A percentile compares a stretch with the other conserved stretches of the same genome.
Evolutionary conservation across 2,113 vertebrate species (phyloP).

Genomic region (Erinaceus europaeus): DNA sequence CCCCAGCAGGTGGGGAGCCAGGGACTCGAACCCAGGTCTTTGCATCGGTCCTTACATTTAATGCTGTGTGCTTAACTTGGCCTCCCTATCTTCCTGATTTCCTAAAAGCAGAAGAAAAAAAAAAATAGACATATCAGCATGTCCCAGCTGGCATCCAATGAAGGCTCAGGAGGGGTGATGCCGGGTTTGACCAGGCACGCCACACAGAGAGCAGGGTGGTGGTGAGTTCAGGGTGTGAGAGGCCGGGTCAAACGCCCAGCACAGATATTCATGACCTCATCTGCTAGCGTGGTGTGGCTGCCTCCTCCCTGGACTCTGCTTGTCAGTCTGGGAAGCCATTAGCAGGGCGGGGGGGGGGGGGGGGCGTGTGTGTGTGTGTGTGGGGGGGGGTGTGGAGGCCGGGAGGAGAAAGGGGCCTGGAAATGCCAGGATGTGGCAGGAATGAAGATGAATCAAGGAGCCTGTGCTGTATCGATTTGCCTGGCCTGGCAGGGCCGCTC

Average conservation of each 20-base stretch:
- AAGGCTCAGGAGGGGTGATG: not conserved
- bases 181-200: rapidly evolving
- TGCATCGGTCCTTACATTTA: too few species aligned
- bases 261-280: constrained; percentile 74
- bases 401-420: not conserved
- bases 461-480: constrained; percentile 85
- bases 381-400: constrained; percentile 16
- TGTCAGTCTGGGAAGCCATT: constrained; percentile 56
- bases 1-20: too few species aligned
- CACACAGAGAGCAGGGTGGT: not conserved
- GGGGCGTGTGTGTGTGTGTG: constrained; percentile 22
- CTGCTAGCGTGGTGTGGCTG: constrained; percentile 47
- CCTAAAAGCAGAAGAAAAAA: not conserved
- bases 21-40: too few species aligned
- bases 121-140: too few species aligned
- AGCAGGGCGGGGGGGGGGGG: constrained; percentile 11
- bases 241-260: constrained; percentile 62
- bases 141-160: not conserved
- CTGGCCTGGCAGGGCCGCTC: constrained; percentile 77
- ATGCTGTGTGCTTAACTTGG: too few species aligned
- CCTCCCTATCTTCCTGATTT: constrained; percentile 31
- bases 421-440: constrained; percentile 56
- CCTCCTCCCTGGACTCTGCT: constrained; percentile 68
- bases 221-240: not conserved
- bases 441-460: constrained; percentile 78